Evolutionary conservation across 2,888 invertebrate genomes (phyloP).

Genomic region (Melanchra persicariae): DNA sequence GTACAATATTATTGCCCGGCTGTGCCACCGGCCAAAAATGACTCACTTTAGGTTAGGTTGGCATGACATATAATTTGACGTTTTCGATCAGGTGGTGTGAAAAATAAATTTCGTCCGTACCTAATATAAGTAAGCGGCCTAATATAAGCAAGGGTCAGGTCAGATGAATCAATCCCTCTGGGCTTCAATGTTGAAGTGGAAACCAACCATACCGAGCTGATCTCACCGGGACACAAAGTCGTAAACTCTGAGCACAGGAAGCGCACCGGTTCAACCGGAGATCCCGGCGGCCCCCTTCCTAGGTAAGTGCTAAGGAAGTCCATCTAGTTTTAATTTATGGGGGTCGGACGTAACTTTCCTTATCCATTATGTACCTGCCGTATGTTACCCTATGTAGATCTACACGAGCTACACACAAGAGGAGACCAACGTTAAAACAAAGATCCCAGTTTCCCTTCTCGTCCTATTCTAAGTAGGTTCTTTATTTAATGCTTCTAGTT

Average conservation of each 20-base stretch:
- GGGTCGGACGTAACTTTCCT: constrained; percentile 13
- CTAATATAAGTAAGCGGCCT: no score
- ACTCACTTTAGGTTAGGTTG: no score
- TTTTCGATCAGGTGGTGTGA: no score
- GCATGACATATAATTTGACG: no score
- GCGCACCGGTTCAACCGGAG: constrained; percentile 12
- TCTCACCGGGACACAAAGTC: constrained; percentile 2
- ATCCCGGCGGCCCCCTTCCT: constrained; percentile 16
- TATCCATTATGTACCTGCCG: constrained; percentile 19
- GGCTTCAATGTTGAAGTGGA: not conserved
- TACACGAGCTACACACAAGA: not conserved
- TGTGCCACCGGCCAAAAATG: no score
- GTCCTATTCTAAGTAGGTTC: no score
- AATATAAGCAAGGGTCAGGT: no score
- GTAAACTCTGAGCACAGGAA: constrained; percentile 31
- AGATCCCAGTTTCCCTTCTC: not conserved
- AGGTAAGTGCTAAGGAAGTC: constrained; percentile 36
- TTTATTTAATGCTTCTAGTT: no score
- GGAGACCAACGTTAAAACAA: not conserved
- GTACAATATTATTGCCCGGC: no score
- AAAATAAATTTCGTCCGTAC: no score
- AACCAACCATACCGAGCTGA: not conserved
- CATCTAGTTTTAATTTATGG: constrained; percentile 37
- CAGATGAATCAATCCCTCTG: not conserved
- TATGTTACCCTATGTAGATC: not conserved